A percentile compares a stretch with the other conserved stretches of the same genome.
These are phyloP conservation scores for Pleuronectes platessa DNA, from an alignment of 2,113 vertebrate species.

Conservation along the genomic window DNA sequence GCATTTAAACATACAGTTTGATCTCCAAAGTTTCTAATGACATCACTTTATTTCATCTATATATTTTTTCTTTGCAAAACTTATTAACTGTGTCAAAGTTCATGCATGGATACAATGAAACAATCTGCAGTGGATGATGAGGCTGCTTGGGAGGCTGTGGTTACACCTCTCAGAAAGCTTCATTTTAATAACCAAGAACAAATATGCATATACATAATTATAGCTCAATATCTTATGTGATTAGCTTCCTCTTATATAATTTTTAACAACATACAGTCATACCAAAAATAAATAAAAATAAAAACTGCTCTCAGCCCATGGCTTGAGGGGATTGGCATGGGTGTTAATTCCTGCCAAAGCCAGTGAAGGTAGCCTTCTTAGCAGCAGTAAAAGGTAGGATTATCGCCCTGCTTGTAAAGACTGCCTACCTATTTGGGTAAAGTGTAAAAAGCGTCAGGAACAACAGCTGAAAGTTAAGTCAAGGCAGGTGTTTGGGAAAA, in stretches of 20 bases:
- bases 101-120: neutral
- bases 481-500: slow-evolving; percentile 79
- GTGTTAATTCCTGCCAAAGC: slow-evolving; percentile 59
- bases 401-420: slow-evolving; percentile 81
- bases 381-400: slow-evolving; percentile 81
- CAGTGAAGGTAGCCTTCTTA: slow-evolving; percentile 73
- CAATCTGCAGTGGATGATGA: slow-evolving; percentile 16
- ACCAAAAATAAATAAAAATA: neutral
- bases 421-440: slow-evolving; percentile 68
- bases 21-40: neutral
- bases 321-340: slow-evolving; percentile 50
- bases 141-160: neutral
- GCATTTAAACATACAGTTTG: neutral
- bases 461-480: slow-evolving; percentile 70
- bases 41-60: neutral
- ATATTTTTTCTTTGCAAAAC: slow-evolving; percentile 10
- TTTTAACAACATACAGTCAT: neutral
- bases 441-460: slow-evolving; percentile 74
- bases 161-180: neutral
- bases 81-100: slow-evolving; percentile 28
- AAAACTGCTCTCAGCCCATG: neutral
- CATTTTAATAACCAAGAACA: neutral
- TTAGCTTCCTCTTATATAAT: neutral
- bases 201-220: neutral
- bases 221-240: neutral